Conservation (phyloP, 2,113 vertebrate genomes). For the Pteropus alecto region DNA sequence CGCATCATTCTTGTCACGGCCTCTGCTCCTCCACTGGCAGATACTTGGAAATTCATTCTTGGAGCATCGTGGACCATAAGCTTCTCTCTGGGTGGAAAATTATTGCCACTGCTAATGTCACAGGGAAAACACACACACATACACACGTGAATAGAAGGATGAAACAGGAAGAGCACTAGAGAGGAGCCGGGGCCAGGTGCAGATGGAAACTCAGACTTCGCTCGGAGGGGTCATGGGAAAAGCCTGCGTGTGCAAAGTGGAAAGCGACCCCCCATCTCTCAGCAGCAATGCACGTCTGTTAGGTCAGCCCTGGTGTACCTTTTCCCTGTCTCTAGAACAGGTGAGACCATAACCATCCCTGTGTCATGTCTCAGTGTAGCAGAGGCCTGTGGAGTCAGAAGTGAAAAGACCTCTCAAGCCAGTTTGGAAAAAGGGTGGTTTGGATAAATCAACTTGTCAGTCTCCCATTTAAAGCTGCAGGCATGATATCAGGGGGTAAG, state of each 20-base stretch:
- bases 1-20: background rate
- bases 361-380: background rate
- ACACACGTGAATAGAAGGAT: background rate
- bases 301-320: background rate
- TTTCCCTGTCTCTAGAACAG: background rate
- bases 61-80: background rate
- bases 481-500: background rate
- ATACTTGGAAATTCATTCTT: slow-evolving; percentile 30
- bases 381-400: background rate
- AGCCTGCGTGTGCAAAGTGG: background rate
- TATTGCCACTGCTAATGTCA: background rate
- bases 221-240: background rate
- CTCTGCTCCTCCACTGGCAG: background rate
- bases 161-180: background rate
- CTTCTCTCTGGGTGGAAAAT: background rate
- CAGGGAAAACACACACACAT: background rate
- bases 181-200: background rate
- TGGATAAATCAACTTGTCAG: background rate
- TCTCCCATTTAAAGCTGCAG: background rate
- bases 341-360: background rate
- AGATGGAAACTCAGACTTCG: background rate
- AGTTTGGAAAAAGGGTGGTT: background rate
- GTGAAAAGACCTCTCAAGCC: background rate
- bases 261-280: background rate
- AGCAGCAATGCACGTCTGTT: background rate